Evolutionary conservation across 2,888 invertebrate species (phyloP), one percentile per base, ranked within the genome.

Genomic region (Sthenelais limicola): DNA sequence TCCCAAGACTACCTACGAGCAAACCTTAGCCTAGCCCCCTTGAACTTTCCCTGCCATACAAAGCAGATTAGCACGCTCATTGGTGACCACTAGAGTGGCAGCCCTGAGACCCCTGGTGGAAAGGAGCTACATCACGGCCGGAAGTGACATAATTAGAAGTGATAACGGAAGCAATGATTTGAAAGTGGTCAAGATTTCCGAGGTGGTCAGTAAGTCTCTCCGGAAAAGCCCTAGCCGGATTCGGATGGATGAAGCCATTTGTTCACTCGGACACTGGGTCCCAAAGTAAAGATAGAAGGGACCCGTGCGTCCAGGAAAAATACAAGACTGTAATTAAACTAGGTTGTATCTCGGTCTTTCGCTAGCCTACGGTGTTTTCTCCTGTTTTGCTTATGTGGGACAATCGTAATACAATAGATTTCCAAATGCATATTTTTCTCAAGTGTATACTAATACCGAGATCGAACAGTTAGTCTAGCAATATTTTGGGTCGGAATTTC

Each of bases 131-230:
- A 5, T 3, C 18, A 33, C 3, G 2, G 56, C 18, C 52, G 48
- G n/a, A n/a, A n/a, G n/a, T n/a, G n/a, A n/a, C n/a, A n/a, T 28
- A 56, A 56, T 56, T 56, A 33, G 56, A 56, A 2, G 32, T 32
- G 56, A 56, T 33, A 33, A 56, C 56, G 15, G 18, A 7, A 5
- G 56, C 56, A 33, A 15, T 30, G 56, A 56, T 56, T 56, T 56
- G 56, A 56, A 56, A 56, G 56, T 56, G 56, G 56, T 56, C 56
- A 56, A 56, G 56, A 56, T 56, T 56, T 56, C 3, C 32, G 30
- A 18, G 30, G 56, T 18, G n/a, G n/a, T n/a, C n/a, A n/a, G n/a
- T n/a, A n/a, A n/a, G 32, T 30, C 32, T 33, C 56, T 2, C 21
- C 4, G 30, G 56, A 21, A 28, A 2, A 3, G 32, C 32, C 24